Base-by-base conservation (phyloP, 2,888 invertebrate species). In the Noctua comes region DNA sequence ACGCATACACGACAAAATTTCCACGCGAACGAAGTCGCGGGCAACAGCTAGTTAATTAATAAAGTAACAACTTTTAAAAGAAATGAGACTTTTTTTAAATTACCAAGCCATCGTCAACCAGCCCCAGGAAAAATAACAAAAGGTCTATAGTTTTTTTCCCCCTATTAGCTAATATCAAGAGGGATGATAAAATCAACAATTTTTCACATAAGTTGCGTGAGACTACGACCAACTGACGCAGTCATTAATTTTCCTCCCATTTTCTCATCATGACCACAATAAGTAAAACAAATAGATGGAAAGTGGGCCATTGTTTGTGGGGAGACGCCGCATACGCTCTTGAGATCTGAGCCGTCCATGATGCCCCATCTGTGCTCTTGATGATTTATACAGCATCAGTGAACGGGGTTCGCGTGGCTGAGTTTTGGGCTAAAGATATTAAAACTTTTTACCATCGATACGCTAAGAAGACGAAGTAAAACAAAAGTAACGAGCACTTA, bases 221-320 rank as follows among this genome's bases (percentile, higher is more conserved):
- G 66, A 73, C 64, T 46, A 31, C 8, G 6, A 68, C 18, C 73
- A 80, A 73, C 80, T 72, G 66, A 66, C 31, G 13, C 54, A 21
- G 7, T 13, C 27, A 66, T 48, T 70, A 40, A 57, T 79, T 79
- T 51, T 43, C 31, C 31, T 59, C 31, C 2, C 59, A 68, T 68
- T 51, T 51, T n/a, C 8, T 65, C 46, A 46, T 31, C 36, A n/a
- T 68, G 64, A 65, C 11, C 16, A 27, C 24, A 51, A 62, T n/a
- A 80, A 69, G 76, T 69, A 36, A 76, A 69, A 69, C 21, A 36
- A 36, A 36, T 36, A 36, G 36, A 36, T 36, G 36, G 36, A 36
- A 36, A 5, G 36, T 36, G 36, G 36, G 36, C 36, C 36, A 36
- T 36, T 36, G 36, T 36, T 36, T 36, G 36, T 36, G 36, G 36